phyloP scores from a whole-genome alignment of 2,888 invertebrate genomes.

The Agrotis exclamationis region DNA sequence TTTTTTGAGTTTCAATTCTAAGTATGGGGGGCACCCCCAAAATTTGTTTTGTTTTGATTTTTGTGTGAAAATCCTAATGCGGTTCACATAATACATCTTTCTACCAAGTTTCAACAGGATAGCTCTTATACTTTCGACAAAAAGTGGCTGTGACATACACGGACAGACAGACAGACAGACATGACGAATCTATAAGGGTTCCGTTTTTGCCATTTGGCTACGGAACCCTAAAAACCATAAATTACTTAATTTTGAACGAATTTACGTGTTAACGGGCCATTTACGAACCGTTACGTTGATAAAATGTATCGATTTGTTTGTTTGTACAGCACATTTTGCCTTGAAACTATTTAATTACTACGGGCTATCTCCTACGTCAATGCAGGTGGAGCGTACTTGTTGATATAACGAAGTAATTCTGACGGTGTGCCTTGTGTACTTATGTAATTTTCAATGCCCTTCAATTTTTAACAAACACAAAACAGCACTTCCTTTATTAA shows the following conservation, averaged over 20 bases:
- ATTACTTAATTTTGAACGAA: background rate
- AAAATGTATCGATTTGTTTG: conserved; percentile 27
- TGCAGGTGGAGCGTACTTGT: conserved; percentile 26
- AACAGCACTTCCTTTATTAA: background rate
- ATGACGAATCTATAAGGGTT: too few species aligned
- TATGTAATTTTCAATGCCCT: conserved; percentile 22
- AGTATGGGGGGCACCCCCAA: too few species aligned
- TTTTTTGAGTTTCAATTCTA: too few species aligned
- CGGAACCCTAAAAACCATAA: too few species aligned
- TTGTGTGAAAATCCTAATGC: too few species aligned
- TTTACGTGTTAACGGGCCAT: background rate
- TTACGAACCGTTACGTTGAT: background rate
- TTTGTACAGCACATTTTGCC: conserved; percentile 8
- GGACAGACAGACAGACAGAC: too few species aligned
- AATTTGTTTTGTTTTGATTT: too few species aligned
- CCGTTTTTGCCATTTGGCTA: too few species aligned
- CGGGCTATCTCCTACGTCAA: conserved; percentile 35
- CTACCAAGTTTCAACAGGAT: too few species aligned
- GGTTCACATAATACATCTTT: too few species aligned
- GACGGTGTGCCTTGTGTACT: background rate
- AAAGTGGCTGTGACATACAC: too few species aligned
- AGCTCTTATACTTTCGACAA: too few species aligned
- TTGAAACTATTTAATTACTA: conserved; percentile 23
- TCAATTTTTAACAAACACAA: background rate
- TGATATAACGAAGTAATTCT: conserved; percentile 8